These are phyloP conservation scores for Neomorphus geoffroyi DNA, from an alignment of 2,797 vertebrate genomes.

Conservation along the genomic window DNA sequence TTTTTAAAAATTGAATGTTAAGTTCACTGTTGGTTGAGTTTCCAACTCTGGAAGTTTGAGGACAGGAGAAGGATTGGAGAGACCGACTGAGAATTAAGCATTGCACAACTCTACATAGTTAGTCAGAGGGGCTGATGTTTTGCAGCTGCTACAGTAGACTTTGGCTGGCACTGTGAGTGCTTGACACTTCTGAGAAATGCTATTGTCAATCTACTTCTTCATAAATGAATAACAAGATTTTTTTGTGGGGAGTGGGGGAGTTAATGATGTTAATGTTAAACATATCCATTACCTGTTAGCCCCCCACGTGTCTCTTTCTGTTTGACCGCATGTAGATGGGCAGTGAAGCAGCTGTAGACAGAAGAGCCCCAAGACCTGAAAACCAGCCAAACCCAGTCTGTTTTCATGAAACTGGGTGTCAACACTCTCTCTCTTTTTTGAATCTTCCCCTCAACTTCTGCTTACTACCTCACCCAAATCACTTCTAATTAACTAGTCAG, in stretches of 20 bases:
- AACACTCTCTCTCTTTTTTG: not conserved
- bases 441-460: not conserved
- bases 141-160: not conserved
- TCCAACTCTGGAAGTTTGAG: not conserved
- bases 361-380: not conserved
- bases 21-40: not conserved
- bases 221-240: not conserved
- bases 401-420: not conserved
- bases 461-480: slow-evolving; percentile 13
- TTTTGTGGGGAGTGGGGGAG: not conserved
- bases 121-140: not conserved
- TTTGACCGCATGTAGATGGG: not conserved
- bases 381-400: not conserved
- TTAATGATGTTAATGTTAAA: not conserved
- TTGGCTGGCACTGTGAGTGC: not conserved
- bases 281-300: not conserved
- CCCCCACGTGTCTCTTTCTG: not conserved
- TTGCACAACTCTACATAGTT: not conserved
- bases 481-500: slow-evolving; percentile 47
- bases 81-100: not conserved
- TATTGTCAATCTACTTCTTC: not conserved
- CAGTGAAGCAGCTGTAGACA: not conserved
- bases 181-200: not conserved
- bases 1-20: not conserved
- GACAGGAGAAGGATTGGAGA: fast-evolving